phyloP scores from a whole-genome alignment of 2,888 invertebrate genomes.

The Atethmia centrago region DNA sequence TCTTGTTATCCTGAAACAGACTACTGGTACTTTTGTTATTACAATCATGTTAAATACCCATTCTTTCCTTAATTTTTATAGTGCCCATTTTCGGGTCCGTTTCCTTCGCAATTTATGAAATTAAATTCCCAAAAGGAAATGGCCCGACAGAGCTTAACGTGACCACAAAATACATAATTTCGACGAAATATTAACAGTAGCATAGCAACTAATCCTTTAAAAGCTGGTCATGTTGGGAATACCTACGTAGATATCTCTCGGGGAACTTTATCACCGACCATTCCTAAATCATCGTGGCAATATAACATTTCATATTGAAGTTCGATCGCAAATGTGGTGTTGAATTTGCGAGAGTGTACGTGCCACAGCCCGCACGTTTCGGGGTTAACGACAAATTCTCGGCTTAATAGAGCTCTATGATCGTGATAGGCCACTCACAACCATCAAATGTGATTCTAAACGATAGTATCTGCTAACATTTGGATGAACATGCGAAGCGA shows the following conservation, averaged over 20 bases:
- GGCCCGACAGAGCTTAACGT: constrained; percentile 18
- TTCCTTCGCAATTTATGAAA: constrained; percentile 40
- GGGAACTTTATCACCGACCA: constrained; percentile 18
- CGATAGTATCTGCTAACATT: constrained; percentile 32
- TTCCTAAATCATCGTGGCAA: constrained; percentile 32
- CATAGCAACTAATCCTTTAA: constrained; percentile 14
- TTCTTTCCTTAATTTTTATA: constrained; percentile 10
- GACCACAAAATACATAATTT: constrained; percentile 38
- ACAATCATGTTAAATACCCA: constrained; percentile 22
- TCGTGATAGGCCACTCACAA: constrained; percentile 47
- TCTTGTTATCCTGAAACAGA: background rate
- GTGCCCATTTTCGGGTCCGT: constrained; percentile 17
- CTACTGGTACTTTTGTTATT: constrained; percentile 9
- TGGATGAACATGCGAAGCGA: constrained; percentile 4
- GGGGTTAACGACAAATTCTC: constrained; percentile 62
- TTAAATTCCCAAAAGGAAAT: constrained; percentile 43
- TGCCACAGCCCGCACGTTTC: constrained; percentile 51
- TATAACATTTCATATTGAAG: constrained; percentile 53
- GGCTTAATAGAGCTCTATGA: constrained; percentile 58
- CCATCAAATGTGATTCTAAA: constrained; percentile 46
- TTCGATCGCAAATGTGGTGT: constrained; percentile 57
- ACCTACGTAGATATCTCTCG: constrained; percentile 10
- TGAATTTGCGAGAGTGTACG: constrained; percentile 59
- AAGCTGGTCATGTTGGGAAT: constrained; percentile 22
- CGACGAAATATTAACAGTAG: constrained; percentile 14